Conservation (phyloP, 2,797 vertebrate species). For the Myoxocephalus aenaeus region DNA sequence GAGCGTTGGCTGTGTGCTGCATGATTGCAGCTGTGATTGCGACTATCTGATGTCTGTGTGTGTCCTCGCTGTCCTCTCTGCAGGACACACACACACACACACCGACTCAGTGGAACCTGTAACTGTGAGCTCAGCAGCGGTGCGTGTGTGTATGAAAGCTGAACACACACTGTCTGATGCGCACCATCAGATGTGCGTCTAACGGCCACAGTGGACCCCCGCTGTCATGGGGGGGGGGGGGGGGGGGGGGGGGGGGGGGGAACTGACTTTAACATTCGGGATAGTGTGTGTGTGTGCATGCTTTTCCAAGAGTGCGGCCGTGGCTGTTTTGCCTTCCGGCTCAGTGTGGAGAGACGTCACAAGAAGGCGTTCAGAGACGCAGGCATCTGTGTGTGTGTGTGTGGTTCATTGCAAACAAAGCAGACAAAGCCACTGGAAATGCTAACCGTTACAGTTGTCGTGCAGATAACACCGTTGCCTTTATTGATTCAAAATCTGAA, state of each 20-base stretch:
- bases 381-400: neutral
- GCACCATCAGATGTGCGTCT: slow-evolving; percentile 1
- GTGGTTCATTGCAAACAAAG: slow-evolving; percentile 28
- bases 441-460: neutral
- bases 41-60: neutral
- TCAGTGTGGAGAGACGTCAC: neutral
- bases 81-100: slow-evolving; percentile 11
- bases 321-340: neutral
- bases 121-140: slow-evolving; percentile 8
- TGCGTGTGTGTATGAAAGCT: neutral
- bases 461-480: neutral
- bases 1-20: neutral
- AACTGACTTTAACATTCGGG: slow-evolving; percentile 14
- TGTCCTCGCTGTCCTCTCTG: slow-evolving; percentile 4
- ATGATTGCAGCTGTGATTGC: neutral
- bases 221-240: neutral
- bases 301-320: neutral
- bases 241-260: too few species aligned
- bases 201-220: slow-evolving; percentile 4
- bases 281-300: neutral
- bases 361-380: neutral
- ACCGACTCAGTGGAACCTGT: neutral
- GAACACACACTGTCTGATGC: neutral
- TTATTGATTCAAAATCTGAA: neutral
- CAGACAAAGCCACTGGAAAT: neutral